A percentile compares a stretch with the other conserved stretches of the same genome.
These are phyloP conservation scores for Neomonachus schauinslandi DNA, from an alignment of 2,113 vertebrate species.

Conservation along the genomic window DNA sequence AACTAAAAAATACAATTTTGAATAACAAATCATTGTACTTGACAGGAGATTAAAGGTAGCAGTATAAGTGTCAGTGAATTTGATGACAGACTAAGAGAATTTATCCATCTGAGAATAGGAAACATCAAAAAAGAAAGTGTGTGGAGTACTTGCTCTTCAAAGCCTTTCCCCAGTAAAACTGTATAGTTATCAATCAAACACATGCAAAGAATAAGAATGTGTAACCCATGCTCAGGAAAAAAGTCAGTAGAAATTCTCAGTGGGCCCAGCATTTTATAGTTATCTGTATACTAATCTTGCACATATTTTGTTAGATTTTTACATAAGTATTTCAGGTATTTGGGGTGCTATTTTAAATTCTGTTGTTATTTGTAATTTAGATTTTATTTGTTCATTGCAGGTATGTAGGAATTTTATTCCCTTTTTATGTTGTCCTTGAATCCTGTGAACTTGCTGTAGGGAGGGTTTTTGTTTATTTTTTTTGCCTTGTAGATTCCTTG, in stretches of 20 bases:
- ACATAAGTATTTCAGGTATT: neutral
- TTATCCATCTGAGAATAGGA: neutral
- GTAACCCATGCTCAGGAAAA: neutral
- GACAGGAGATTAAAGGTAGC: neutral
- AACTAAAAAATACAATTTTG: slow-evolving; percentile 26
- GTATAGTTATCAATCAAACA: neutral
- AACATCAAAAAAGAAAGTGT: neutral
- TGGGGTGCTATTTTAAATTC: neutral
- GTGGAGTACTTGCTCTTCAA: neutral
- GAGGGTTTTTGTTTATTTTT: neutral
- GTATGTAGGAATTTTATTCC: neutral
- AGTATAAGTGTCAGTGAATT: neutral
- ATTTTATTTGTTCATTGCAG: neutral
- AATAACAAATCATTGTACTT: neutral
- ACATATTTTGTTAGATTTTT: neutral
- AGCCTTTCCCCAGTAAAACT: neutral
- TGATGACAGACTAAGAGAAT: neutral
- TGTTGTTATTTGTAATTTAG: neutral
- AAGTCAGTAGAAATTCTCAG: neutral
- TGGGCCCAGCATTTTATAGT: neutral
- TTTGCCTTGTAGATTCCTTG: neutral
- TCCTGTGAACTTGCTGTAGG: neutral
- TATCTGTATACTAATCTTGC: neutral
- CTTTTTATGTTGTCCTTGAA: slow-evolving; percentile 9
- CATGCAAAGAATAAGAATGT: neutral